phyloP scores from a whole-genome alignment of 2,797 vertebrate genomes.

The Pseudochaenichthys georgianus region DNA sequence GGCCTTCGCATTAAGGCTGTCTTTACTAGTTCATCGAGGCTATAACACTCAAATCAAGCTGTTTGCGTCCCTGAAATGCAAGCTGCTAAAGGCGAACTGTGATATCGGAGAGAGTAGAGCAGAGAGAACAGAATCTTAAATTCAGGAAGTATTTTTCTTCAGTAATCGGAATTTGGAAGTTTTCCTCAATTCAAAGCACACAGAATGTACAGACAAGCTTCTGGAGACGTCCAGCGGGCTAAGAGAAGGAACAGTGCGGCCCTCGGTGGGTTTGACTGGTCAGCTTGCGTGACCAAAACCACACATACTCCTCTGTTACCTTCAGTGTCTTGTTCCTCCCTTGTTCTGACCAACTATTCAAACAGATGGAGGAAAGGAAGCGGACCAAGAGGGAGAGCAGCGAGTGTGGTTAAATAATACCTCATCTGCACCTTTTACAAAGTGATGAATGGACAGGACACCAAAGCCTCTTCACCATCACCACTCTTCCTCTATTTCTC shows the following conservation, averaged over 20 bases:
- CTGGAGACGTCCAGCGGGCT: not conserved
- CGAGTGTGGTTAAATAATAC: not conserved
- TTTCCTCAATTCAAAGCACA: slow-evolving; percentile 61
- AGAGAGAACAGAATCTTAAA: not conserved
- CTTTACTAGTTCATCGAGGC: not conserved
- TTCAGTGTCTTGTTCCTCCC: slow-evolving; percentile 28
- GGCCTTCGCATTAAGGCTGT: slow-evolving; percentile 2
- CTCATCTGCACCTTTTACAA: slow-evolving; percentile 2
- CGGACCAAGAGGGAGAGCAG: slow-evolving; percentile 2
- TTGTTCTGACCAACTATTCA: slow-evolving; percentile 8
- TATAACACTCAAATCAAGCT: not conserved
- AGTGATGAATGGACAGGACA: slow-evolving; percentile 11
- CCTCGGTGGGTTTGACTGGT: not conserved
- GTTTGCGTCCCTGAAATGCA: not conserved
- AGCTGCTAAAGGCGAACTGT: not conserved
- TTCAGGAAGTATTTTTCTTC: slow-evolving; percentile 19
- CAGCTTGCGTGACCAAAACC: not conserved
- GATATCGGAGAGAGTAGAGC: not conserved
- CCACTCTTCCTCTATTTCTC: slow-evolving; percentile 44
- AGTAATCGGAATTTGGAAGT: slow-evolving; percentile 13
- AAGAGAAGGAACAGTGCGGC: slow-evolving; percentile 8
- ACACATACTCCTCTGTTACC: slow-evolving; percentile 22
- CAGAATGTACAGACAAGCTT: slow-evolving; percentile 23
- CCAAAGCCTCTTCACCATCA: slow-evolving; percentile 32
- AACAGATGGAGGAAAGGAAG: slow-evolving; percentile 20